Base-by-base conservation (phyloP, 1,140 invertebrate species). In the Drosophila bipectinata region DNA sequence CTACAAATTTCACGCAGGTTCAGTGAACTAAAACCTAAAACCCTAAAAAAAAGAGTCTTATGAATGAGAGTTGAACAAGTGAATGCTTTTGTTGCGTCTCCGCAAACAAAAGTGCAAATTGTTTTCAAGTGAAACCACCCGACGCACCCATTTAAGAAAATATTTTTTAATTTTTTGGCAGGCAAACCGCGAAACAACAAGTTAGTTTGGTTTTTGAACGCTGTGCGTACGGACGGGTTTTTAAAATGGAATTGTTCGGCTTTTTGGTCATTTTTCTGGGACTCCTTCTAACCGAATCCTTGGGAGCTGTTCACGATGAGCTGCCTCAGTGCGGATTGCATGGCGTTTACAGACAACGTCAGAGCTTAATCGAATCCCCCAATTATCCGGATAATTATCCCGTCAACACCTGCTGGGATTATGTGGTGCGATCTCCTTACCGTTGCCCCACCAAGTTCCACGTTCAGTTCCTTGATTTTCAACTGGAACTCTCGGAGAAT, bases 381-480 rank as follows among this genome's bases (percentile, higher is more conserved):
- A 92, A 92, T 69, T 94, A 94, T 78, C 93, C 93, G 1, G 66
- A 81, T 32, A 89, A 91, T 39, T 94, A 93, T 92, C 85, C 92
- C 1, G 56, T 68, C 10, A 91, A 92, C 63, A 76, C 85, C 12
- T 84, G 93, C 26, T 94, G 93, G 82, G 83, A 92, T 54, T 94
- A 93, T 72, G 82, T 91, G 4, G 81, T 94, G 10, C 92, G 92
- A 26, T 94, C 93, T 0, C 92, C 92, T 2, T 90, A 90, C 41
- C 71, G 77, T 4, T 94, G 94, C 53, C 91, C 93, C 10, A 92
- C 92, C 34, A 82, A 92, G 52, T 94, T 93, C 71, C 92, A 93
- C 61, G 80, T 94, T 12, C 92, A 94, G 58, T 94, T 94, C 71
- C 69, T 94, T 2, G 92, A 94, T 73, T 94, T 94, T 48, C 77